Base-by-base conservation (phyloP, 2,888 invertebrate genomes). In the Drosophila infuscata region DNA sequence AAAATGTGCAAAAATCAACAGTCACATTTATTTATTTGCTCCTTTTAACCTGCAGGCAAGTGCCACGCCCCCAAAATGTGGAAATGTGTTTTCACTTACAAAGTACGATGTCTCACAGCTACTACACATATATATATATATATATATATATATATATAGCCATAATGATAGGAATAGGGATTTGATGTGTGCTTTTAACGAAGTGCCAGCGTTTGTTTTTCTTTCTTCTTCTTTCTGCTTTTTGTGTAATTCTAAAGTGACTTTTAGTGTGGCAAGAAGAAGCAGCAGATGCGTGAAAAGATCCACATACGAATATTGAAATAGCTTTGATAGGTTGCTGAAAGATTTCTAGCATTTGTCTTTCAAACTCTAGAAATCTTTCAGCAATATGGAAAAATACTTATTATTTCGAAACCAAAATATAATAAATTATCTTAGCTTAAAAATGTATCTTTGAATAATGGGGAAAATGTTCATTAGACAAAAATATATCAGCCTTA, bases 1-100 rank as follows among this genome's bases (percentile, higher is more conserved):
- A 62, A 76, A 69, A 32, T 82, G 78, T 78, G 83, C 78, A 79
- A 67, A 70, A 79, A 82, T 84, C 83, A 84, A 75, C 71, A 82
- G 73, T 70, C 78, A 70, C 77, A 83, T 84, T 82, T 66, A 77
- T 79, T 74, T 84, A 48, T 33, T 20, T 70, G 49, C 65, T 54
- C 66, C 51, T 62, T 70, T 52, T 41, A 79, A 65, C 76, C 79
- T 76, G 79, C 53, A 43, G 68, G 58, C 65, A 41, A 32, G 41
- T 54, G 72, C 66, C 69, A 65, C 68, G 69, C 69, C 70, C 61
- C 25, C 35, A 36, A 29, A 35, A 33, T 53, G 53, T 35, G 74
- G 48, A 70, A 69, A 67, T 62, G 62, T 29, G 15, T 30, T 74
- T 70, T 35, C 71, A 70, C 66, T 51, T 52, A 61, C 70, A 74